A percentile compares a stretch with the other conserved stretches of the same genome.
Conservation (phyloP, 2,797 vertebrate genomes). For the Myotis myotis region DNA sequence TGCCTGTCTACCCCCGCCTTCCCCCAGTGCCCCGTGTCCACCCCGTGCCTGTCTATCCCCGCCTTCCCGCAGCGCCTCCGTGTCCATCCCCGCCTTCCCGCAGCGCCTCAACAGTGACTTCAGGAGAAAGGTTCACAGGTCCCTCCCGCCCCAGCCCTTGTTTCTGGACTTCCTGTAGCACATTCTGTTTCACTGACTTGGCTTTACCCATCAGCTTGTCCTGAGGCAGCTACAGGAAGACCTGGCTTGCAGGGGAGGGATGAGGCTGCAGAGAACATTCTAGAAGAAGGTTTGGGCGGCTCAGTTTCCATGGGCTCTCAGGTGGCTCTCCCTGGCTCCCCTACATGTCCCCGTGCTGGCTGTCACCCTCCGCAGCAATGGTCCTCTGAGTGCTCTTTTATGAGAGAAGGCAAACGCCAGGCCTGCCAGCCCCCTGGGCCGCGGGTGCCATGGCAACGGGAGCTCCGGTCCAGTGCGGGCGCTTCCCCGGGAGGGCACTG, state of each 20-base stretch:
- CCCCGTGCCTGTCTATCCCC: too few relatives aligned
- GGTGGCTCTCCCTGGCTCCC: too few relatives aligned
- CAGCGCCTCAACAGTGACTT: too few relatives aligned
- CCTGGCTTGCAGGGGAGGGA: accelerated
- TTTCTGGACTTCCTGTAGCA: too few relatives aligned
- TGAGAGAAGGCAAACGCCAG: not conserved
- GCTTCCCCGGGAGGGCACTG: not conserved
- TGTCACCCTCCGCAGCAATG: too few relatives aligned
- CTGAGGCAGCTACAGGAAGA: accelerated
- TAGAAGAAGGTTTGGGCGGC: not conserved
- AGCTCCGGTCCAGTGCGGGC: not conserved
- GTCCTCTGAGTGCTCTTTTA: not conserved
- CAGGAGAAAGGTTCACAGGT: too few relatives aligned
- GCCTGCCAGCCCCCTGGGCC: not conserved
- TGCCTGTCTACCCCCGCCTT: too few relatives aligned
- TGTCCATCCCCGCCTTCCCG: too few relatives aligned
- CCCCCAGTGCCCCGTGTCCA: too few relatives aligned
- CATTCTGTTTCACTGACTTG: accelerated
- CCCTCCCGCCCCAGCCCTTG: too few relatives aligned
- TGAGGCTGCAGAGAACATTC: not conserved
- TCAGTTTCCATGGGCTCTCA: not conserved
- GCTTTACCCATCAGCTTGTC: accelerated
- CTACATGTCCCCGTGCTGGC: accelerated
- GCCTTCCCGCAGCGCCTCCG: too few relatives aligned
- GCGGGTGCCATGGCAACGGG: constrained; percentile 19